Evolutionary conservation across 2,888 invertebrate genomes (phyloP), one percentile per base, ranked within the genome.

Genomic region (Cinara cedri): DNA sequence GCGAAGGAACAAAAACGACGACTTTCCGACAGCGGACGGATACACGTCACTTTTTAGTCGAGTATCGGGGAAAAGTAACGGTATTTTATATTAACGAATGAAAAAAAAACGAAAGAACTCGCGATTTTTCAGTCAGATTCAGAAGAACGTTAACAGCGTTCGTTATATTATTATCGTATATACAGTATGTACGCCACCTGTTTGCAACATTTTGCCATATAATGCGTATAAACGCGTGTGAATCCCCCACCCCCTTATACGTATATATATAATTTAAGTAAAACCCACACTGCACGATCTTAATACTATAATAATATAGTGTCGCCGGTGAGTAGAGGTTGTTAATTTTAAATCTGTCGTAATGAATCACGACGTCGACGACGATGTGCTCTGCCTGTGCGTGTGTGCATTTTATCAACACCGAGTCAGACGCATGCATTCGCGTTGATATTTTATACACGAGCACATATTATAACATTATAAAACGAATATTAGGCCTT

Each of bases 301-400:
- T 34, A 46, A 3, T 49, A 51, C 24, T n/a, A n/a, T n/a, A n/a
- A n/a, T 51, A 34, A 68, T 68, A 26, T n/a, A n/a, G n/a, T n/a
- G 26, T 60, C 11, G 21, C 10, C n/a, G n/a, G 1, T 21, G 6
- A 44, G 14, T 4, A 19, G n/a, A 62, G 57, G 24, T 44, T 72
- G 44, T 34, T 74, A 62, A 63, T 74, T 74, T 74, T 34, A 62
- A 74, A 63, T 63, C 62, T 62, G 42, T 65, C 65, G 14, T 62
- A 74, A 62, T 63, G 49, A 62, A 62, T 62, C 34, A 51, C 72
- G 26, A 72, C 57, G 72, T 24, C 26, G 34, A 34, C 34, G n/a
- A 4, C 34, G 72, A 19, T 26, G 49, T n/a, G 44, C 42, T 34
- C n/a, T n/a, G 34, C 42, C 13, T 3, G 42, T 55, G 55, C 14